Evolutionary conservation across 1,140 invertebrate species (phyloP).

Genomic region (Gyrodactylus bullatarudis): DNA sequence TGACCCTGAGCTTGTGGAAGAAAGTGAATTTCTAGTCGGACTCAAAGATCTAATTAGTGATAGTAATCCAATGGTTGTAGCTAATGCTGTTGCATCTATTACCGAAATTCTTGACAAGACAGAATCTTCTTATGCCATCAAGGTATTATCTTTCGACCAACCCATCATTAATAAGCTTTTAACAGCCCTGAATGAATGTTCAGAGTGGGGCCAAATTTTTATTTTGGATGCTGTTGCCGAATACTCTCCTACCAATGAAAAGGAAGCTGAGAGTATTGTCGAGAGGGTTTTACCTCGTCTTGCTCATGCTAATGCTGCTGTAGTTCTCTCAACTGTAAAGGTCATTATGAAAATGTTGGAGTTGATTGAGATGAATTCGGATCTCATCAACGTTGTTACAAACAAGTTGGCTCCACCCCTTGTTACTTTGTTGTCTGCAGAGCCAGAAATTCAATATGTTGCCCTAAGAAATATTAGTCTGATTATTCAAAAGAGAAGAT

Average conservation of each 20-base stretch:
- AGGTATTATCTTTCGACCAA: constrained; percentile 76
- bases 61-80: constrained; percentile 97
- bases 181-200: constrained; percentile 91
- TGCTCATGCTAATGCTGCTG: constrained; percentile 93
- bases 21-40: constrained; percentile 87
- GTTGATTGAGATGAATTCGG: constrained; percentile 57
- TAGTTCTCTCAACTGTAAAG: constrained; percentile 93
- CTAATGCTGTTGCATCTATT: constrained; percentile 87
- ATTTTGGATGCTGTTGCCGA: constrained; percentile 87
- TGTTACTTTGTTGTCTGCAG: constrained; percentile 76
- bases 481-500: constrained; percentile 88
- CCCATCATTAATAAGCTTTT: constrained; percentile 88
- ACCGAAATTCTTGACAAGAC: constrained; percentile 81
- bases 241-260: constrained; percentile 76
- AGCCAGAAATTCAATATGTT: constrained; percentile 94
- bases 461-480: constrained; percentile 89
- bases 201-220: constrained; percentile 93
- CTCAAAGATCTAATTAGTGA: constrained; percentile 80
- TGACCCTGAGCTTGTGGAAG: constrained; percentile 75
- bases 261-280: constrained; percentile 90
- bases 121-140: constrained; percentile 44
- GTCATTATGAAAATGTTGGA: constrained; percentile 80
- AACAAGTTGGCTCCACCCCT: constrained; percentile 94
- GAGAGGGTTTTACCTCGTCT: constrained; percentile 82
- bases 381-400: constrained; percentile 63